These are phyloP conservation scores for Cololabis saira DNA, from an alignment of 2,113 vertebrate species.

Conservation along the genomic window DNA sequence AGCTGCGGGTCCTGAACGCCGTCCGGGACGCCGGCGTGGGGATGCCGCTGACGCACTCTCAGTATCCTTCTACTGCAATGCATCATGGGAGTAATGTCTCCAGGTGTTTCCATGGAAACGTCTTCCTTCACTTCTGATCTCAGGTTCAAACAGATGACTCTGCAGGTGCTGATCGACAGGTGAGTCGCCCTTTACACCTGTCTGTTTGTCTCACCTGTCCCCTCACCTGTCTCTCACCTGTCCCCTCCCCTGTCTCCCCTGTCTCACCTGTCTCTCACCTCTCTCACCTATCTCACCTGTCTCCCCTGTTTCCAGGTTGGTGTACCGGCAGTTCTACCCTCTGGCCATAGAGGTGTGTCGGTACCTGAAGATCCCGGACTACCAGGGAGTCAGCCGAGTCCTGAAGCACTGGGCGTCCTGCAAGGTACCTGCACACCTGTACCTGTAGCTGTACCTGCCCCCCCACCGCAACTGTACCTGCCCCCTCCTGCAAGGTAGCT, in stretches of 20 bases:
- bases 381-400: constrained; percentile 93
- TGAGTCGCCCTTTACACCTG: constrained; percentile 55
- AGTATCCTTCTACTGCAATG: constrained; percentile 64
- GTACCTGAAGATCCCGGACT: constrained; percentile 92
- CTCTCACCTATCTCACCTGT: neutral
- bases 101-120: neutral
- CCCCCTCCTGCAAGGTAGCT: too few relatives aligned
- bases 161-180: constrained; percentile 87
- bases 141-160: constrained; percentile 93
- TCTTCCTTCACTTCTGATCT: constrained; percentile 56
- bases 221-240: neutral
- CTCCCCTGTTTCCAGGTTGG: constrained; percentile 83
- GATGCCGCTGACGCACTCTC: constrained; percentile 68
- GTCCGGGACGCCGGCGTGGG: constrained; percentile 61
- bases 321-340: constrained; percentile 91
- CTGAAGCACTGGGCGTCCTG: constrained; percentile 97
- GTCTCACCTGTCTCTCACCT: neutral
- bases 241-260: constrained; percentile 28
- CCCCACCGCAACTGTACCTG: constrained; percentile 4
- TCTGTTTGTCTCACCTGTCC: too few relatives aligned
- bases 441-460: neutral
- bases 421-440: constrained; percentile 81
- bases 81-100: constrained; percentile 9
- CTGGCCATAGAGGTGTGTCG: constrained; percentile 93
- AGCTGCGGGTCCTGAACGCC: constrained; percentile 69